A percentile compares a stretch with the other conserved stretches of the same genome.
These are phyloP conservation scores for Aleiodes testaceus DNA, from an alignment of 2,888 invertebrate genomes.

Conservation along the genomic window DNA sequence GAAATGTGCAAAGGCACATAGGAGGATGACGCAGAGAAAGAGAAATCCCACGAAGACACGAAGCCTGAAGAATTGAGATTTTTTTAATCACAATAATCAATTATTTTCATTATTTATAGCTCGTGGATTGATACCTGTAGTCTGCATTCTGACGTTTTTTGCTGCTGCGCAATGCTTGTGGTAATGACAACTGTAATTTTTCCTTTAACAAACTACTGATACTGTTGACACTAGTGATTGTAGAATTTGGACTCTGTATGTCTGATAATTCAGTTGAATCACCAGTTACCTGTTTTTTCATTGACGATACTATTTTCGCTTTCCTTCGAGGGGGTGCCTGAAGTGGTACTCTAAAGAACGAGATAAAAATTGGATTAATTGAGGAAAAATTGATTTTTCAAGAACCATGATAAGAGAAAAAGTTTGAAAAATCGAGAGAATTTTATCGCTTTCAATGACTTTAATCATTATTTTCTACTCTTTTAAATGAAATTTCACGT, in stretches of 20 bases:
- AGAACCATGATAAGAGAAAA: no score
- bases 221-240: constrained; percentile 89
- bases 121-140: constrained; percentile 60
- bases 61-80: constrained; percentile 77
- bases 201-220: constrained; percentile 87
- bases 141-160: constrained; percentile 69
- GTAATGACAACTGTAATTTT: constrained; percentile 80
- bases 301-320: constrained; percentile 76
- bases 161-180: constrained; percentile 67
- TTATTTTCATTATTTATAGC: constrained; percentile 34
- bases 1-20: constrained; percentile 88
- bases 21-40: constrained; percentile 86
- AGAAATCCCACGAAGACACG: constrained; percentile 87
- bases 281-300: constrained; percentile 74
- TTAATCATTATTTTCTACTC: background rate
- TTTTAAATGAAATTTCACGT: background rate
- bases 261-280: constrained; percentile 77
- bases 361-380: background rate
- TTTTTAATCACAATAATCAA: constrained; percentile 37
- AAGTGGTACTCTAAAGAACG: constrained; percentile 76
- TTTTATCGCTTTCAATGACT: background rate
- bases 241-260: constrained; percentile 82
- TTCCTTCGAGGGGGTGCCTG: constrained; percentile 77
- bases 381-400: no score
- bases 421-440: no score